Evolutionary conservation across 92 coral and sea anemone genomes (phyloP).

Genomic region (Desmophyllum pertusum): DNA sequence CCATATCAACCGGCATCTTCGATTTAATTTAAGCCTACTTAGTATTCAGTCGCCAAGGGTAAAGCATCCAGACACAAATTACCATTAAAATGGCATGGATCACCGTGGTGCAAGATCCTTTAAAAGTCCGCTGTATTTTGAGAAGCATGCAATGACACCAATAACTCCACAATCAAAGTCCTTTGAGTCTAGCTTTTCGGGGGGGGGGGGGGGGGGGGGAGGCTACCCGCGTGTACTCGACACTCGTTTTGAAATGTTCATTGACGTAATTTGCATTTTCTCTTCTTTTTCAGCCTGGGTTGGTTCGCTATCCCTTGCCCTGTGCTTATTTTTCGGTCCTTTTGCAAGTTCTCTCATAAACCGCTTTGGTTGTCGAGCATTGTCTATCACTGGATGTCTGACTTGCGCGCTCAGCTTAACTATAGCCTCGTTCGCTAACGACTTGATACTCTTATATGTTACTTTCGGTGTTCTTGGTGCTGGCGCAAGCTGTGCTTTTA

Average conservation of each 20-base stretch:
- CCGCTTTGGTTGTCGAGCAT: conserved; percentile 34
- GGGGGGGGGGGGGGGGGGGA: too few species aligned
- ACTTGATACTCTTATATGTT: conserved; percentile 10
- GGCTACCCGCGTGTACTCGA: neutral
- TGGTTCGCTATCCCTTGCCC: conserved; percentile 44
- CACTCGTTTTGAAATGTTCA: neutral
- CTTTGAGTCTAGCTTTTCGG: too few species aligned
- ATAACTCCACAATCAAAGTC: too few species aligned
- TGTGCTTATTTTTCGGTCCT: conserved; percentile 14
- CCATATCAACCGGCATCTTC: too few species aligned
- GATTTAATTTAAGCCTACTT: too few species aligned
- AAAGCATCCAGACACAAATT: too few species aligned
- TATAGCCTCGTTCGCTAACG: conserved; percentile 37
- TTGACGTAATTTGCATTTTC: neutral
- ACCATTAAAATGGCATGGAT: too few species aligned
- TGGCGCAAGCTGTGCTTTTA: neutral
- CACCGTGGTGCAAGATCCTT: too few species aligned
- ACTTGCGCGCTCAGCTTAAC: conserved; percentile 28
- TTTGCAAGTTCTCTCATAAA: conserved; percentile 34
- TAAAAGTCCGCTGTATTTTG: too few species aligned
- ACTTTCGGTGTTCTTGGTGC: conserved; percentile 16
- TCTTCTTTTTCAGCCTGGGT: conserved; percentile 49
- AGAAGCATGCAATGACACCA: too few species aligned
- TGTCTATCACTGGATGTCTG: conserved; percentile 37
- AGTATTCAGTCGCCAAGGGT: too few species aligned